Conservation (phyloP, 1,140 invertebrate species). For the Ganaspis sp. region DNA sequence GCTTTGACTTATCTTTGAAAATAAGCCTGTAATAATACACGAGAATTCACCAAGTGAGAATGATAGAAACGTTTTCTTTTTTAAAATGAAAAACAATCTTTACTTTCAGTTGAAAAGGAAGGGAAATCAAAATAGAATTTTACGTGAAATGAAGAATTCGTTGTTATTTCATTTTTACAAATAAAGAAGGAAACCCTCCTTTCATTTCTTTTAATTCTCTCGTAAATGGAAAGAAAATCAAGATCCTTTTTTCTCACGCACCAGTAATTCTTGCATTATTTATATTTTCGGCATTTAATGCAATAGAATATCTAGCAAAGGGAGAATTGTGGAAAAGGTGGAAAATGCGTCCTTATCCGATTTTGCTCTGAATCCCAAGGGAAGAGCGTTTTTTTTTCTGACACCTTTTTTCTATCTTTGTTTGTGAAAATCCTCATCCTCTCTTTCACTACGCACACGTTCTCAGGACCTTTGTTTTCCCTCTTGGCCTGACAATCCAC, state of each 20-base stretch:
- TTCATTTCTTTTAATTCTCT: neutral
- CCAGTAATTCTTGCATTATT: constrained; percentile 49
- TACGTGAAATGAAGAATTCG: neutral
- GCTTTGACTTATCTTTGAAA: neutral
- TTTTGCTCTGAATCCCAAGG: constrained; percentile 49
- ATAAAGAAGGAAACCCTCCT: neutral
- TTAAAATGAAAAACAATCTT: neutral
- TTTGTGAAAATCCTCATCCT: constrained; percentile 29
- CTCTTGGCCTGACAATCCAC: constrained; percentile 39
- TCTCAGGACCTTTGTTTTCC: constrained; percentile 47
- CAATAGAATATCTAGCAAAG: constrained; percentile 37
- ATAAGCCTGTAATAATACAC: neutral
- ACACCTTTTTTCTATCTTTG: constrained; percentile 45
- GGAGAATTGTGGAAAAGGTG: constrained; percentile 40
- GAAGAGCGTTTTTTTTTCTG: constrained; percentile 46
- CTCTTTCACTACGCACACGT: constrained; percentile 2
- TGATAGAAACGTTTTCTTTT: neutral
- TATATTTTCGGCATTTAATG: constrained; percentile 46
- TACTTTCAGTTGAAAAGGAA: neutral
- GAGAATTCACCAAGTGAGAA: neutral
- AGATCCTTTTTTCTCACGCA: neutral
- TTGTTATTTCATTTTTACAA: constrained; percentile 20
- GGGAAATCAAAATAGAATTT: neutral
- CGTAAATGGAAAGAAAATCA: constrained; percentile 25
- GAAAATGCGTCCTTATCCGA: constrained; percentile 53